Base-by-base conservation (phyloP, 1,140 invertebrate genomes). In the Aphelenchoides fujianensis region DNA sequence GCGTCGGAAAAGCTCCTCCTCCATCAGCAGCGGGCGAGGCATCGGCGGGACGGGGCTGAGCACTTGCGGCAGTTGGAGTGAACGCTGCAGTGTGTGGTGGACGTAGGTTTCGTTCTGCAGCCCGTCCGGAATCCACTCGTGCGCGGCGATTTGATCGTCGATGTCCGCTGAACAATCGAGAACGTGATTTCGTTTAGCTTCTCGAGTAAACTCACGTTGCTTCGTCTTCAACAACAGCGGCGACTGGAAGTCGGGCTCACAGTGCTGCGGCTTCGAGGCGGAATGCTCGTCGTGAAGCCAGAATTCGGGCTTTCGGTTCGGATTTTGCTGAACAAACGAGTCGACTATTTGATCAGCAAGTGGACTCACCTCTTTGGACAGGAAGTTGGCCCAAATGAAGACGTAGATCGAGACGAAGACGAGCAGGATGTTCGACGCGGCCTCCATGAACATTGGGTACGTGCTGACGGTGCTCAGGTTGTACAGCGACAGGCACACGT, bases 111-210 rank as follows among this genome's bases (percentile, higher is more conserved):
- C 37, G 1, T 30, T 28, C 2, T 67, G 41, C 16, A 79, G 36
- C n/a, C n/a, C n/a, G 48, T 78, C 76, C n/a, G 77, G 73, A 31
- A 77, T 57, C 77, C 77, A 80, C 41, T 76, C 75, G 48, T n/a
- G 68, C n/a, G n/a, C n/a, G n/a, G n/a, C n/a, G n/a, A n/a, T n/a
- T n/a, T n/a, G n/a, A n/a, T n/a, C n/a, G n/a, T n/a, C n/a, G n/a
- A n/a, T n/a, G n/a, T n/a, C n/a, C n/a, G n/a, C n/a, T n/a, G n/a
- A n/a, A n/a, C n/a, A n/a, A n/a, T n/a, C n/a, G n/a, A n/a, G n/a
- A n/a, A n/a, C n/a, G n/a, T n/a, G n/a, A n/a, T n/a, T n/a, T n/a
- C n/a, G n/a, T n/a, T 48, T 23, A 48, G 23, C 41, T 12, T 23
- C 41, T 48, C 23, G 12, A 48, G 12, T 12, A 48, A n/a, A 48